Base-by-base conservation (phyloP, 2,888 invertebrate species). In the Emesis castigata region DNA sequence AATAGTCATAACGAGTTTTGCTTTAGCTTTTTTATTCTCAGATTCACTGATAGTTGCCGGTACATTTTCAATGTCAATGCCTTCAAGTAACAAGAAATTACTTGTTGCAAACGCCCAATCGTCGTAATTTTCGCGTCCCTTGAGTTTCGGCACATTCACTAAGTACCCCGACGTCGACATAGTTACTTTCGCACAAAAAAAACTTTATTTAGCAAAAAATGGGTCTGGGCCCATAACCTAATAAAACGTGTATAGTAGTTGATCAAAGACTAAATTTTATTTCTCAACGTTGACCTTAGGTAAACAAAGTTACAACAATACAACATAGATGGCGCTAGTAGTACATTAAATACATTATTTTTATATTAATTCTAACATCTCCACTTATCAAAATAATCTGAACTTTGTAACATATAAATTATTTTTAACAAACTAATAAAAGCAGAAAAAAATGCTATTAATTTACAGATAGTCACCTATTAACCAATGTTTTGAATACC, bases 1-100 rank as follows among this genome's bases (percentile, higher is more conserved):
- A 31, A 69, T 75, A 5, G 69, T 75, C 69, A 81, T 31, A 22
- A 83, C 69, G 26, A 81, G 56, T 53, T 81, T 73, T 11, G 79
- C 75, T 29, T 71, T 77, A 9, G 77, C 53, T 69, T 48, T 69
- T 18, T 66, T 73, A 2, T 18, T 66, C 56, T 73, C 73, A 20
- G 73, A 5, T 68, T 73, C 73, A 58, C 66, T 73, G 56, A 68
- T 66, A 1, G 20, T 29, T 3, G 61, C 58, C 3, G 66, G 66
- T 18, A 73, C 18, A 26, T 66, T 66, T 58, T 73, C 66, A n/a
- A 73, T 56, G 56, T 73, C 73, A 29, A 73, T 66, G 16, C 73
- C 73, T 39, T 73, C 73, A 2, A 66, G 58, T 16, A 73, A 11
- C 68, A 73, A 34, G 56, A 73, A 69, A 48, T 69, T 69, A 48